Percentiles rank a stretch among this genome's conserved stretches.
phyloP scores from a whole-genome alignment of 2,888 invertebrate species.

The Uropetala carovei region DNA sequence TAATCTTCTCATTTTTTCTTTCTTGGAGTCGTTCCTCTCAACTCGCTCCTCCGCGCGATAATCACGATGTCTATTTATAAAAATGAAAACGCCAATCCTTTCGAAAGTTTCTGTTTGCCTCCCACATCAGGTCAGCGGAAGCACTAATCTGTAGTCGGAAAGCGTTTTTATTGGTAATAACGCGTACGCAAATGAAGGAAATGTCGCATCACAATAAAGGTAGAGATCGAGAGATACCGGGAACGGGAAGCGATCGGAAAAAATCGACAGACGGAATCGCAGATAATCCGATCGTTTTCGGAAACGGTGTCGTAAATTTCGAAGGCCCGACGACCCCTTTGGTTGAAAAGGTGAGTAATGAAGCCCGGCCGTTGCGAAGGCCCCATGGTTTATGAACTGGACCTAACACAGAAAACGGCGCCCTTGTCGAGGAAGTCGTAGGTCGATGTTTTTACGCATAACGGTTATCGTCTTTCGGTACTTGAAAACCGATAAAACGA shows the following conservation, averaged over 20 bases:
- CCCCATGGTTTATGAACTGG: background rate
- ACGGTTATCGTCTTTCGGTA: slow-evolving; percentile 4
- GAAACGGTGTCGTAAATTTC: slow-evolving; percentile 25
- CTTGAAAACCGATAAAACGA: slow-evolving; percentile 30
- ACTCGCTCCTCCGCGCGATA: background rate
- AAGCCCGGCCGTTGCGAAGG: background rate
- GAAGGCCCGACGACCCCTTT: background rate
- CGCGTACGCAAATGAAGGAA: background rate
- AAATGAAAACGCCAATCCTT: no score
- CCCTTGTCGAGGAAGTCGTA: background rate
- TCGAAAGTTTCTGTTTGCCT: no score
- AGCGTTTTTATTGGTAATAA: background rate
- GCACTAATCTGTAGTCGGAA: no score
- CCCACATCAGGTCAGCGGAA: no score
- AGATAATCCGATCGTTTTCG: background rate
- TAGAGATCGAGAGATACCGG: background rate
- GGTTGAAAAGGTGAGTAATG: background rate
- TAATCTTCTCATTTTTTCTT: background rate
- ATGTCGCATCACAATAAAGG: background rate
- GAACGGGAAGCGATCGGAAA: background rate
- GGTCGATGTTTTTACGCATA: background rate
- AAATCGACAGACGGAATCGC: background rate
- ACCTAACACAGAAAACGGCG: background rate
- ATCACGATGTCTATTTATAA: background rate
- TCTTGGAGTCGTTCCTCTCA: background rate